A percentile compares a stretch with the other conserved stretches of the same genome.
phyloP scores from a whole-genome alignment of 64 coral and sea anemone species.

The Hydrozoanthus tunicans region DNA sequence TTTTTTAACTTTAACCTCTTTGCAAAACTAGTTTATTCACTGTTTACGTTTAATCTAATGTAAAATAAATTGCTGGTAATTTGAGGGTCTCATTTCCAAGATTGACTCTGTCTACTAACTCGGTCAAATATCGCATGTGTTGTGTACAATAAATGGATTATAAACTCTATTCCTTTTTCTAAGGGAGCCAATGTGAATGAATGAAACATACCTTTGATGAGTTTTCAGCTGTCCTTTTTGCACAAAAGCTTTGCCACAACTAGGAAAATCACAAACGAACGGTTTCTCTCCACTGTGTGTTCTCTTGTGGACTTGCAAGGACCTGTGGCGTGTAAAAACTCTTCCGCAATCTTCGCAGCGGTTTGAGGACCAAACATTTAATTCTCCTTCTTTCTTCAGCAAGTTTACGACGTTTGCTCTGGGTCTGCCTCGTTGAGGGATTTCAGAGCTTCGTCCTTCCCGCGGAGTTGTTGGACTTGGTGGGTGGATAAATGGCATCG shows the following conservation, averaged over 20 bases:
- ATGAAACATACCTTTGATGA: slow-evolving; percentile 39
- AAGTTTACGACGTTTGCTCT: slow-evolving; percentile 45
- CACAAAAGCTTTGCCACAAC: slow-evolving; percentile 56
- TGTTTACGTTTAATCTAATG: background rate
- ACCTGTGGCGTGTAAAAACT: slow-evolving; percentile 58
- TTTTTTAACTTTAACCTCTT: background rate
- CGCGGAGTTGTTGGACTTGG: slow-evolving; percentile 14
- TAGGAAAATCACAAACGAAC: slow-evolving; percentile 51
- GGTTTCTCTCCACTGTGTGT: slow-evolving; percentile 56
- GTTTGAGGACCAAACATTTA: slow-evolving; percentile 55
- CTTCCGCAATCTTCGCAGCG: slow-evolving; percentile 58
- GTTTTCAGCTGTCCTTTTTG: slow-evolving; percentile 62
- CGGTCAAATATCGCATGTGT: background rate
- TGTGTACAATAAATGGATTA: background rate
- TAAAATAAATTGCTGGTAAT: background rate
- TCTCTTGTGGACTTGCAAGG: slow-evolving; percentile 57
- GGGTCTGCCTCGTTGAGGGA: slow-evolving; percentile 44
- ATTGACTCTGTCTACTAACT: background rate
- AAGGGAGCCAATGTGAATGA: background rate
- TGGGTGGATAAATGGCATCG: slow-evolving; percentile 26
- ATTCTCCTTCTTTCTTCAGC: slow-evolving; percentile 47
- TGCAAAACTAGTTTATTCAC: background rate
- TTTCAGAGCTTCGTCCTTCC: slow-evolving; percentile 13
- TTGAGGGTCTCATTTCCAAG: background rate
- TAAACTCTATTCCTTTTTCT: background rate